Evolutionary conservation across 2,888 invertebrate genomes (phyloP).

Genomic region (Drosophila setosimentum): DNA sequence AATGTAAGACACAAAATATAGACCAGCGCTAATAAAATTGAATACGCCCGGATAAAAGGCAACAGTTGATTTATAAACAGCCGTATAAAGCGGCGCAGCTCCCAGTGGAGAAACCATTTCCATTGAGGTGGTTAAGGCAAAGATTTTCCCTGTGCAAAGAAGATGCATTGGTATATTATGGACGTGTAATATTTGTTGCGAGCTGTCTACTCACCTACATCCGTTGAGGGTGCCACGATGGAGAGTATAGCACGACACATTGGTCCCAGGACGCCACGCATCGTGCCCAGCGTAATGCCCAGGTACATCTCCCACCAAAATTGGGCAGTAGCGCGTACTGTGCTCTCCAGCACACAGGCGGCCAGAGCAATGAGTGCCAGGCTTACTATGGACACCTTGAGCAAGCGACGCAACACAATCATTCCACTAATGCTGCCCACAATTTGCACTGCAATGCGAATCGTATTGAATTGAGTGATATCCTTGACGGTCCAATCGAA

Average conservation of each 20-base stretch:
- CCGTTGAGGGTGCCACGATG: conserved; percentile 81
- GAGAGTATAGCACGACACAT: conserved; percentile 85
- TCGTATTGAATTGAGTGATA: conserved; percentile 84
- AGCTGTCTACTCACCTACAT: conserved; percentile 83
- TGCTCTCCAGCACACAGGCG: conserved; percentile 82
- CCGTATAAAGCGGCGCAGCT: conserved; percentile 88
- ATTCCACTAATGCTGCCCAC: conserved; percentile 88
- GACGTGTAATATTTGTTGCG: too few species aligned
- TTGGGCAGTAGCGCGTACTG: conserved; percentile 83
- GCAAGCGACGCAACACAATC: conserved; percentile 86
- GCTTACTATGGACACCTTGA: conserved; percentile 81
- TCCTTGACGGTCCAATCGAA: conserved; percentile 84
- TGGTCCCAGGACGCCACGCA: conserved; percentile 83
- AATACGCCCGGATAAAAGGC: conserved; percentile 87
- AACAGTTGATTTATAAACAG: conserved; percentile 87
- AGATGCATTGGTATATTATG: background rate
- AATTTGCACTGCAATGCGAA: conserved; percentile 86
- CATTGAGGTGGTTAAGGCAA: conserved; percentile 88
- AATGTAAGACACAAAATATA: conserved; percentile 85
- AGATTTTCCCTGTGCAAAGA: conserved; percentile 87
- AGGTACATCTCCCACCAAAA: conserved; percentile 83
- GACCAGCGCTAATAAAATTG: conserved; percentile 86
- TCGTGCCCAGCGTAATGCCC: conserved; percentile 79
- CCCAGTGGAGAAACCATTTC: conserved; percentile 88
- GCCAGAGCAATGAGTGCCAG: conserved; percentile 82